These are phyloP conservation scores for Petrophora chlorosata DNA, from an alignment of 2,888 invertebrate genomes.

Conservation along the genomic window DNA sequence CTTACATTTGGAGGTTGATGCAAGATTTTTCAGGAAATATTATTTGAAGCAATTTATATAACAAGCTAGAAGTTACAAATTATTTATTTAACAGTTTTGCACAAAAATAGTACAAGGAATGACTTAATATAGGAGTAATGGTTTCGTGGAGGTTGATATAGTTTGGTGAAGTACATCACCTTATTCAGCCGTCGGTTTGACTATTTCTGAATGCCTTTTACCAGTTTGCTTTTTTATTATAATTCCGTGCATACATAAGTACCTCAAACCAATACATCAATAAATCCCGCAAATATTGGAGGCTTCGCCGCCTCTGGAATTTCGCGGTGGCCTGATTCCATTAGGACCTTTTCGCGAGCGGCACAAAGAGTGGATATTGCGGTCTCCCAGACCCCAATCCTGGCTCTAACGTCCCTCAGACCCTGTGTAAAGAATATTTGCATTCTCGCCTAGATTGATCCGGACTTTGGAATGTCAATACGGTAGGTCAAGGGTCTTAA, in stretches of 20 bases:
- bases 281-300: conserved; percentile 28
- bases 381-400: conserved; percentile 38
- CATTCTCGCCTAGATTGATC: conserved; percentile 41
- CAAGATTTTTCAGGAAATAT: too few species aligned
- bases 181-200: too few species aligned
- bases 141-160: too few species aligned
- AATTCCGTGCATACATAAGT: conserved; percentile 11
- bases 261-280: conserved; percentile 18
- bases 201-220: neutral
- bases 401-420: conserved; percentile 33
- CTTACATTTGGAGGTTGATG: too few species aligned
- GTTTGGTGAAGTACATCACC: too few species aligned
- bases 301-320: conserved; percentile 27
- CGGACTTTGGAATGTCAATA: conserved; percentile 40
- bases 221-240: neutral
- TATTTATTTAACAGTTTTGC: too few species aligned
- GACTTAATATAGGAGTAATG: too few species aligned
- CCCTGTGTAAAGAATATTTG: conserved; percentile 41
- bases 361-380: conserved; percentile 70
- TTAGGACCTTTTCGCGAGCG: conserved; percentile 66
- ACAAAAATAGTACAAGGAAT: too few species aligned
- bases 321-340: conserved; percentile 62
- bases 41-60: too few species aligned
- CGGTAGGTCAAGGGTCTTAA: conserved; percentile 34
- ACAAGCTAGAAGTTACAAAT: too few species aligned